A percentile compares a stretch with the other conserved stretches of the same genome.
These are phyloP conservation scores for Alectoris magna DNA, from an alignment of 2,797 vertebrate species.

Conservation along the genomic window DNA sequence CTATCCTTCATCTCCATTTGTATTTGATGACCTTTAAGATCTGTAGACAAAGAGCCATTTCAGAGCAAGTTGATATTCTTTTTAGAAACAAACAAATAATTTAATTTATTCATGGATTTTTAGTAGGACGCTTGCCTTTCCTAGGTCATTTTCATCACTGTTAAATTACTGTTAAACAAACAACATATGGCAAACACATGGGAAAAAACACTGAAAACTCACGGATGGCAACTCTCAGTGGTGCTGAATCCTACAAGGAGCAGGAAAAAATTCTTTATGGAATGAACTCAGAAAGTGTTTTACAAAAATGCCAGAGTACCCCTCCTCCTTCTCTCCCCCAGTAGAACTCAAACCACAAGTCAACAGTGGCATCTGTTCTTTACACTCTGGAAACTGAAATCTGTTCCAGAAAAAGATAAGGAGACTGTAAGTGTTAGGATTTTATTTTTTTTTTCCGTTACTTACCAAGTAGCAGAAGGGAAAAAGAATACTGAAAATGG, in stretches of 20 bases:
- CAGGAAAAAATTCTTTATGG: neutral
- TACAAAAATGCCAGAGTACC: neutral
- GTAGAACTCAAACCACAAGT: neutral
- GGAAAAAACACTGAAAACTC: rapidly evolving
- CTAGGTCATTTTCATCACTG: neutral
- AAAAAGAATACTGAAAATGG: neutral
- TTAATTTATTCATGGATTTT: neutral
- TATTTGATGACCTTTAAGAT: neutral
- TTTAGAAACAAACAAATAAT: neutral
- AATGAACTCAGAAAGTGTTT: neutral
- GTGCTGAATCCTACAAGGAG: neutral
- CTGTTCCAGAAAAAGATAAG: neutral
- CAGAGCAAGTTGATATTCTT: neutral
- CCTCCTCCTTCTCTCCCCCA: neutral
- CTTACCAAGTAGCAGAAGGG: neutral
- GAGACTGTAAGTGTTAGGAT: neutral
- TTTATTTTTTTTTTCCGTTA: neutral
- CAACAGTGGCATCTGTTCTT: neutral
- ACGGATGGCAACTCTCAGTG: neutral
- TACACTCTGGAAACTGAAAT: neutral
- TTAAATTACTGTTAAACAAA: neutral
- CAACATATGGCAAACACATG: rapidly evolving
- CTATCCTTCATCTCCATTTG: neutral
- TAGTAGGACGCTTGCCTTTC: neutral
- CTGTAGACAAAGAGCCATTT: neutral